Evolutionary conservation across 35 echinoderm and acorn worm species (phyloP), one percentile per base, ranked within the genome.

Genomic region (Heliocidaris tuberculata): DNA sequence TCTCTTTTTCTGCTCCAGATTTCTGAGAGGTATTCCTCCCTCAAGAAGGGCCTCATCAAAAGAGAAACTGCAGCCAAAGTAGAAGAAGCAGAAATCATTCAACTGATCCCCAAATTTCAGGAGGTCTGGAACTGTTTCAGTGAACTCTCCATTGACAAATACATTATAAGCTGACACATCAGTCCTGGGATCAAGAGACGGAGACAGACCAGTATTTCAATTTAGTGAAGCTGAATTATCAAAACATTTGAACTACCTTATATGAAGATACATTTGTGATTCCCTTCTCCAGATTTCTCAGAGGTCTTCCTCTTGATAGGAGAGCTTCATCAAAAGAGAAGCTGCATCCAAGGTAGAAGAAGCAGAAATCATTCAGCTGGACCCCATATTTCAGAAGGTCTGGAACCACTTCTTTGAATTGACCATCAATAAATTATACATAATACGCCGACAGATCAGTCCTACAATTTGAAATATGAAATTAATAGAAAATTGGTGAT

Each of bases 1-100:
- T 59, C 65, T 93, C 2, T 85, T 94, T 9, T 99, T 92, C 85
- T 97, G 93, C 86, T 96, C 96, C 85, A 97, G 50, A 78, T 99
- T 97, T 93, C 98, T 94, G 15, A 99, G 90, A 42, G 98, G 98
- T 31, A 99, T 86, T 6, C 95, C 93, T 6, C 95, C 98, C 49
- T 85, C 10, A 13, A 96, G 88, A 17, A 99, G 86, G 19, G 65
- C 93, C 32, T 95, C 31, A 86, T 99, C 98, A 96, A 99, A 99
- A 49, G 96, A 95, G 85, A 99, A 99, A 49, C 96, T 97, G 90
- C 98, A 99, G 4, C 98, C 98, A 21, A 96, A 91, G 86, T 99
- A 99, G 89, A 96, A 99, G 93, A 91, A 96, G 50, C 93, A 35
- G 71, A 94, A 96, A 31, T 97, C 90, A 17, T 96, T 93, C 71